phyloP scores from a whole-genome alignment of 2,113 vertebrate species.

The Hemiprocne comata region DNA sequence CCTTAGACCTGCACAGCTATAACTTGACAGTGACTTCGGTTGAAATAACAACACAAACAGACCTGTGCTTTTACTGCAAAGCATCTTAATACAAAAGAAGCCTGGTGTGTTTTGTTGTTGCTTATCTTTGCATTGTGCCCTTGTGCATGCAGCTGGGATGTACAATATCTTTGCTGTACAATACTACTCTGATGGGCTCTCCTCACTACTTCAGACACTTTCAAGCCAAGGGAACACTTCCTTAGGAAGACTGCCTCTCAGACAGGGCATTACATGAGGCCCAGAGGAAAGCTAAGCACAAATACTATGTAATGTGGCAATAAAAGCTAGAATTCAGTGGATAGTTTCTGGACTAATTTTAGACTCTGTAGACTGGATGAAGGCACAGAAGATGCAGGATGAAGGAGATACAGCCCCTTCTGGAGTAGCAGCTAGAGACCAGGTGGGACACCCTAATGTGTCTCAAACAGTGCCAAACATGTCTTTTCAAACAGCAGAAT shows the following conservation, averaged over 20 bases:
- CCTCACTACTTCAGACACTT: neutral
- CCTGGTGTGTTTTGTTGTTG: neutral
- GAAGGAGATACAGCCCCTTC: neutral
- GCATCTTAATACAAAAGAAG: neutral
- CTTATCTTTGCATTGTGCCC: neutral
- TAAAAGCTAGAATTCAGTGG: neutral
- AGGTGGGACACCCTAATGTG: neutral
- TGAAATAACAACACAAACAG: fast-evolving
- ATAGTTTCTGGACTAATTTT: neutral
- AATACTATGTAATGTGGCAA: neutral
- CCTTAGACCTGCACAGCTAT: neutral
- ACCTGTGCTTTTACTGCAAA: neutral
- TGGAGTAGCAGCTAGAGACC: neutral
- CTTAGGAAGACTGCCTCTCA: neutral
- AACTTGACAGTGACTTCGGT: neutral
- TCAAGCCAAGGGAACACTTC: neutral
- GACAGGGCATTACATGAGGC: fast-evolving
- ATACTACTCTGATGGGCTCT: neutral
- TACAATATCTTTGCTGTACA: neutral
- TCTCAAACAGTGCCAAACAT: neutral
- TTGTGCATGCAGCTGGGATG: neutral
- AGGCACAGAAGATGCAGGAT: neutral
- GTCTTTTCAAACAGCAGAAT: neutral
- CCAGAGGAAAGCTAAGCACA: neutral
- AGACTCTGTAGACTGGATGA: neutral